Evolutionary conservation across 2,797 vertebrate species (phyloP), one percentile per base, ranked within the genome.

Genomic region (Carapus acus): DNA sequence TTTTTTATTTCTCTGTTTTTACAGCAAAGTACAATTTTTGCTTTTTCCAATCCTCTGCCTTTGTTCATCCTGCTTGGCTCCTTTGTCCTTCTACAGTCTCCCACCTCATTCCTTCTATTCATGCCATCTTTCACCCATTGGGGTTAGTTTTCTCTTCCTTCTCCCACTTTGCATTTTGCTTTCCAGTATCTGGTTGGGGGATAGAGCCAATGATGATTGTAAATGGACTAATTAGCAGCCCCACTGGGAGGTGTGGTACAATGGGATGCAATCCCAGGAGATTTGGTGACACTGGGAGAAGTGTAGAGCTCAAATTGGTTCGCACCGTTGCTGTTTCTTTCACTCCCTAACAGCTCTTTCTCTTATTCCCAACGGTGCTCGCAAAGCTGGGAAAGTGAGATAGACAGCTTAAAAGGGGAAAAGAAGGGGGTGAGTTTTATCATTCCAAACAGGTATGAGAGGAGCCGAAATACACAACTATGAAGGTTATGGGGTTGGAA

Each of bases 141-240:
- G 23, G 64, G 62, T 62, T 39, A 53, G 52, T 76, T 62, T 50
- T 49, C 41, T 54, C 49, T 41, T 47, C 19, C 2, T 29, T 54
- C 37, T 24, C 23, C 53, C 40, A 9, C 47, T 62, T 41, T 37
- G 20, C 43, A 23, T 46, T 63, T 21, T 31, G 47, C 58, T 58
- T 48, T 46, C 43, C 69, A 48, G 48, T 60, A 62, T 67, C 63
- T 75, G 58, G 49, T 72, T 65, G 78, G 48, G n/a, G 86, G 86
- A 90, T 91, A 87, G 84, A 88, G 87, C 87, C 8, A 21, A 83
- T 80, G 87, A 89, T 83, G 85, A 86, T 67, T 83, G 79, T 80
- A 79, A 87, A 85, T 90, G 87, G 85, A 88, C 82, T 87, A 88
- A 92, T 94, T 93, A 90, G 87, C 74, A 60, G 73, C 62, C 83